A percentile compares a stretch with the other conserved stretches of the same genome.
These are phyloP conservation scores for Notarius quadriscutis DNA, from an alignment of 2,113 vertebrate species.

Conservation along the genomic window DNA sequence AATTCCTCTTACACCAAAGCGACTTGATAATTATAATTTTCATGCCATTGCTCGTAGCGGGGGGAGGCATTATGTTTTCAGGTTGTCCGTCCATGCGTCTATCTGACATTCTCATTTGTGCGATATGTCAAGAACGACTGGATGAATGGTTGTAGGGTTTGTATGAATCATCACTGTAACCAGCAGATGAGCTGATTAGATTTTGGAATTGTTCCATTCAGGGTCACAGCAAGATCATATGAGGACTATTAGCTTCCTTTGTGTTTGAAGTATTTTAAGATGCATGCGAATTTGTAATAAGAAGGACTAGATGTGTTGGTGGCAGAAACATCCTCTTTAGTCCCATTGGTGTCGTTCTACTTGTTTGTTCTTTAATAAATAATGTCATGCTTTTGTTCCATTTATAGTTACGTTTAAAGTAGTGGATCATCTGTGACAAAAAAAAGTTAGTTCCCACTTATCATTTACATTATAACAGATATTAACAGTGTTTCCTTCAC, in stretches of 20 bases:
- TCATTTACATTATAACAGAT: background rate
- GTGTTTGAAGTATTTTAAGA: background rate
- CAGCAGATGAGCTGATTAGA: background rate
- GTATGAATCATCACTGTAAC: background rate
- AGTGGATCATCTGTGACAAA: background rate
- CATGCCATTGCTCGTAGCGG: too few species aligned
- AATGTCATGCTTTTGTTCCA: background rate
- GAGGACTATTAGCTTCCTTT: background rate
- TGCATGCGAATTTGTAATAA: background rate
- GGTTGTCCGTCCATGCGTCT: background rate
- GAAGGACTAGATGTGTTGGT: background rate
- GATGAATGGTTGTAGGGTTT: background rate
- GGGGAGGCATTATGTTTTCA: background rate
- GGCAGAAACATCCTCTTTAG: background rate
- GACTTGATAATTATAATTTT: background rate
- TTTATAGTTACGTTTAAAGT: background rate
- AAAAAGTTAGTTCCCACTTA: background rate
- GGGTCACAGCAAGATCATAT: background rate
- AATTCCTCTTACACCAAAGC: background rate
- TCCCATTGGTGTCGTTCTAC: background rate
- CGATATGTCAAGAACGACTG: background rate
- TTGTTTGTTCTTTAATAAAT: background rate
- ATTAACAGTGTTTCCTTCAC: background rate
- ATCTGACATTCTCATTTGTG: background rate
- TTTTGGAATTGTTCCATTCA: background rate